These are phyloP conservation scores for Unio pictorum DNA, from an alignment of 2,888 invertebrate species.

Conservation along the genomic window DNA sequence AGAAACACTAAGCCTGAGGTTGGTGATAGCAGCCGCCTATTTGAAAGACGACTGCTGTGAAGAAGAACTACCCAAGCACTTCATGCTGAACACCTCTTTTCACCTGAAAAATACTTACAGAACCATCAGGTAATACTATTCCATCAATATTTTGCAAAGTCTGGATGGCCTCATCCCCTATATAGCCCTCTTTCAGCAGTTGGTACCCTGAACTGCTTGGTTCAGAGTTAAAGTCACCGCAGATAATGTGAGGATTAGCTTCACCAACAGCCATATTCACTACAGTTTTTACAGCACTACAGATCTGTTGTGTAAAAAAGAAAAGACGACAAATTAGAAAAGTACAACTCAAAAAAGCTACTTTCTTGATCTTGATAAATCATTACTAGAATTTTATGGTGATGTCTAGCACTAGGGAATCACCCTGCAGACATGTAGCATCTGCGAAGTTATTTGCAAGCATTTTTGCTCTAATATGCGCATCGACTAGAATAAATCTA, in stretches of 20 bases:
- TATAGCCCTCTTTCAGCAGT: slow-evolving; percentile 64
- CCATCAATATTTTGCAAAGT: slow-evolving; percentile 52
- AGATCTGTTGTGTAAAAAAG: slow-evolving; percentile 47
- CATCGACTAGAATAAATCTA: too few species aligned
- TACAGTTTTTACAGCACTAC: slow-evolving; percentile 66
- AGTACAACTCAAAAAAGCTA: too few species aligned
- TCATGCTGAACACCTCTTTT: background rate
- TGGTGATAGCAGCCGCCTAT: too few species aligned
- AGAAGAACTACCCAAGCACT: background rate
- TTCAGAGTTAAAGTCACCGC: slow-evolving; percentile 69
- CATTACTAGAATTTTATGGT: too few species aligned
- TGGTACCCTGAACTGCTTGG: slow-evolving; percentile 63
- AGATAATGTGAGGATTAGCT: slow-evolving; percentile 61
- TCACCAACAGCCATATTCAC: slow-evolving; percentile 59
- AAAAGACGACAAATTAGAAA: too few species aligned
- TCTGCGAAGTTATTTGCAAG: too few species aligned
- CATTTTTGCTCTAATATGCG: too few species aligned
- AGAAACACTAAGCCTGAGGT: too few species aligned
- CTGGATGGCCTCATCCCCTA: slow-evolving; percentile 57
- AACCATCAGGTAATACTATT: slow-evolving; percentile 55
- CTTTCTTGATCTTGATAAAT: too few species aligned
- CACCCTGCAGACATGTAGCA: too few species aligned
- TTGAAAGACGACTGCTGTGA: background rate
- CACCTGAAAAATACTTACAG: slow-evolving; percentile 39
- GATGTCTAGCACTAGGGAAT: too few species aligned